These are phyloP conservation scores for Neofelis nebulosa DNA, from an alignment of 2,113 vertebrate genomes.

Conservation along the genomic window DNA sequence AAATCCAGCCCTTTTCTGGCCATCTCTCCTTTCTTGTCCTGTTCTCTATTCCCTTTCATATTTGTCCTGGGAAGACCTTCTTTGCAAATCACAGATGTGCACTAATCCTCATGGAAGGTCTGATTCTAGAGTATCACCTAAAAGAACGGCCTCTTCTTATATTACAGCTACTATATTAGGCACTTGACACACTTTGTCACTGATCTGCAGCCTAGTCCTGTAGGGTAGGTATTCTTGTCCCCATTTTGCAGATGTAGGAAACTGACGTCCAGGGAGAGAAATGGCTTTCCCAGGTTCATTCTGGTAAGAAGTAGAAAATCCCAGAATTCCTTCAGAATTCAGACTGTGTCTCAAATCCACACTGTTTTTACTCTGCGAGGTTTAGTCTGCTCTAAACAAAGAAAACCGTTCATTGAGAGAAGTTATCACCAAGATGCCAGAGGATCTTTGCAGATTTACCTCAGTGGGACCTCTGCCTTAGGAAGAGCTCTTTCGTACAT, in stretches of 20 bases:
- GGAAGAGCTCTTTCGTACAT: neutral
- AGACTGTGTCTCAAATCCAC: neutral
- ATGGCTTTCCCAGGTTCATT: neutral
- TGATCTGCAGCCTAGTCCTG: neutral
- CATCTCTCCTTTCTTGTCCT: neutral
- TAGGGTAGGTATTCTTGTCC: neutral
- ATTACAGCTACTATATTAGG: neutral
- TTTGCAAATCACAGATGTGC: neutral
- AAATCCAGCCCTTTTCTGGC: neutral
- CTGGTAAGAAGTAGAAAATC: neutral
- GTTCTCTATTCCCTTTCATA: neutral
- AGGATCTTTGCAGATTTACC: neutral
- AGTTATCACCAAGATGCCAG: neutral
- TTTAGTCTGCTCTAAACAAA: neutral
- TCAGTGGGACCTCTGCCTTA: neutral
- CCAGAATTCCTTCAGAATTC: neutral
- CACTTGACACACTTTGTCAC: neutral
- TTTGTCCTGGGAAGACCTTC: neutral
- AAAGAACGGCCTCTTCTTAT: neutral
- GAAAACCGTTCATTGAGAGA: neutral
- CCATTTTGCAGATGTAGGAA: conserved; percentile 12
- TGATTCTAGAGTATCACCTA: neutral
- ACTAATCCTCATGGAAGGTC: neutral
- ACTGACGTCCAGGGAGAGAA: neutral
- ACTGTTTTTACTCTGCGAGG: neutral